A percentile compares a stretch with the other conserved stretches of the same genome.
These are phyloP conservation scores for Dasyurus viverrinus DNA, from an alignment of 2,113 vertebrate species.

Conservation along the genomic window DNA sequence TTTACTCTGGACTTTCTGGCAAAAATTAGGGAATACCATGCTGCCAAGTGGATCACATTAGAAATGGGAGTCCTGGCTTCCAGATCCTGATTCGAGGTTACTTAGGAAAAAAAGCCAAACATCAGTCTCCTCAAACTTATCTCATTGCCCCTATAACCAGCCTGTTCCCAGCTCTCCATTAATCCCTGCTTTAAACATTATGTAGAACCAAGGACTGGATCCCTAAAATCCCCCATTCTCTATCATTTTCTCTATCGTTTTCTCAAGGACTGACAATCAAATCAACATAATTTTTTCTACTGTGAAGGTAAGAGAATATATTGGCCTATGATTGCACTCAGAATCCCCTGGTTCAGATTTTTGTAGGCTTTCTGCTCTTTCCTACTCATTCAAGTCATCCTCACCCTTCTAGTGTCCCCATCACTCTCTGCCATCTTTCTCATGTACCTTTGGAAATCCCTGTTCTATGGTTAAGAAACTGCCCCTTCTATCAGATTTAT, in stretches of 20 bases:
- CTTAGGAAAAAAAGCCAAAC: background rate
- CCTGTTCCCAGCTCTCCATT: background rate
- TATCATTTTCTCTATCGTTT: background rate
- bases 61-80: background rate
- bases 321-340: background rate
- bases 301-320: background rate
- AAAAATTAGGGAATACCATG: background rate
- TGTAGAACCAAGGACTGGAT: background rate
- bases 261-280: background rate
- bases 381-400: background rate
- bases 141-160: background rate
- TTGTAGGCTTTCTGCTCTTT: background rate
- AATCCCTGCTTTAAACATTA: background rate
- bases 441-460: background rate
- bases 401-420: background rate
- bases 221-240: background rate
- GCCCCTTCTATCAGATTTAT: background rate
- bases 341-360: background rate
- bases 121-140: background rate
- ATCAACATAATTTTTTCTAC: background rate
- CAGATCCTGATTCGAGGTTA: rapidly evolving
- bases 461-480: background rate
- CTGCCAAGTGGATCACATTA: background rate
- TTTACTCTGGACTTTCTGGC: background rate
- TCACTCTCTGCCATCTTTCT: background rate